Evolutionary conservation across 2,888 invertebrate species (phyloP).

Genomic region (Himalopsyche tibetana): DNA sequence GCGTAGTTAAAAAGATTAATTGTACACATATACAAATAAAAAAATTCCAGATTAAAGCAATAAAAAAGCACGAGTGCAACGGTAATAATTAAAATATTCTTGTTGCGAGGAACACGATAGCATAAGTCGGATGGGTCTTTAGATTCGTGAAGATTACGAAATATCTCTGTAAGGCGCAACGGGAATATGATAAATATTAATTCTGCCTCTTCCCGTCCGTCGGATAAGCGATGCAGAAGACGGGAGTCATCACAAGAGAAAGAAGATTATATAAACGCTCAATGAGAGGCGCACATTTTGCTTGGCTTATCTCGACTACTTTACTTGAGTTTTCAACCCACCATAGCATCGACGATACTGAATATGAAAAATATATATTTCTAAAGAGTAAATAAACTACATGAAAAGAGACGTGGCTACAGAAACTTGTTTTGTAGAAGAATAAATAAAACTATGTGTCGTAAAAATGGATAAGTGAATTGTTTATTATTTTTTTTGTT

Average conservation of each 20-base stretch:
- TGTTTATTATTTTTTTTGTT: too few relatives aligned
- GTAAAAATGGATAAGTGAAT: too few relatives aligned
- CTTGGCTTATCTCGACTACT: conserved; percentile 31
- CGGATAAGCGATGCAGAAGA: neutral
- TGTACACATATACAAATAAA: too few relatives aligned
- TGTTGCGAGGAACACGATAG: too few relatives aligned
- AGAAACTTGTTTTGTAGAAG: too few relatives aligned
- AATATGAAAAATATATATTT: neutral
- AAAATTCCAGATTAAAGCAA: too few relatives aligned
- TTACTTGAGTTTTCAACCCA: neutral
- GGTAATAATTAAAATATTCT: too few relatives aligned
- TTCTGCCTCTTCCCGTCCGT: neutral
- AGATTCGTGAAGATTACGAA: neutral
- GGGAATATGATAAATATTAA: neutral
- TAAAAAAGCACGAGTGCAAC: too few relatives aligned
- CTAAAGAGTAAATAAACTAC: too few relatives aligned
- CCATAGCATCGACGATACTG: neutral
- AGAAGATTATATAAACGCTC: neutral
- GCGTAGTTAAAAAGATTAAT: too few relatives aligned
- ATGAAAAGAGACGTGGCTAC: too few relatives aligned
- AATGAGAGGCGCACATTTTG: neutral
- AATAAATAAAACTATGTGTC: too few relatives aligned
- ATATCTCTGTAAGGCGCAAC: neutral
- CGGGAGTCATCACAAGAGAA: neutral
- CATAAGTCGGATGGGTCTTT: neutral